Evolutionary conservation across 1,140 invertebrate genomes (phyloP).

Genomic region (Cotesia vestalis): DNA sequence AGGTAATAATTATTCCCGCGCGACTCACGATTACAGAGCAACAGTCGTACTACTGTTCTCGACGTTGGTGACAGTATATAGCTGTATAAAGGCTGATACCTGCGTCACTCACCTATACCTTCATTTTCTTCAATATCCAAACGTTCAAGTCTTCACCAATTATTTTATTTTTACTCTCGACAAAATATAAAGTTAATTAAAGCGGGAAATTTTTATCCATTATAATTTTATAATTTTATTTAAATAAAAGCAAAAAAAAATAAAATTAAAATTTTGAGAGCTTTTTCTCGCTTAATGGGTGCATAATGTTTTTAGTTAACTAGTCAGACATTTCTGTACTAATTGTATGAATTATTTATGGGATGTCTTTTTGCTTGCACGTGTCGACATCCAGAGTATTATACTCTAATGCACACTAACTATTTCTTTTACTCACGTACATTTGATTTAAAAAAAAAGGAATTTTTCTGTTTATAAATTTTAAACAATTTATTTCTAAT

Average conservation of each 20-base stretch:
- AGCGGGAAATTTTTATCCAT: background rate
- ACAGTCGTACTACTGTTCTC: slow-evolving; percentile 46
- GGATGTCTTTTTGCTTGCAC: slow-evolving; percentile 40
- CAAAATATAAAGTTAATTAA: background rate
- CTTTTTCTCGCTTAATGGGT: background rate
- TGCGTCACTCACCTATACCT: slow-evolving; percentile 40
- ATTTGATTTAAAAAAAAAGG: too few relatives aligned
- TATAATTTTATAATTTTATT: background rate
- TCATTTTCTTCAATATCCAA: slow-evolving; percentile 34
- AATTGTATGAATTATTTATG: slow-evolving; percentile 54
- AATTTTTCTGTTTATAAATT: too few relatives aligned
- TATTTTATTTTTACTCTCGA: background rate
- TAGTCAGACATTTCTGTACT: slow-evolving; percentile 41
- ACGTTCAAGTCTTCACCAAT: slow-evolving; percentile 8
- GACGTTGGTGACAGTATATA: slow-evolving; percentile 45
- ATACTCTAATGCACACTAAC: slow-evolving; percentile 21
- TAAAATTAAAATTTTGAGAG: background rate
- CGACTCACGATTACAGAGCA: slow-evolving; percentile 66
- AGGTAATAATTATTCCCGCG: slow-evolving; percentile 64
- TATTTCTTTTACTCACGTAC: background rate
- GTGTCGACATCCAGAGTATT: slow-evolving; percentile 29
- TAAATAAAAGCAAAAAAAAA: background rate
- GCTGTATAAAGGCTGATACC: slow-evolving; percentile 18
- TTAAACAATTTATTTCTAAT: too few relatives aligned
- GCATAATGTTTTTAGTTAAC: slow-evolving; percentile 3